Base-by-base conservation (phyloP, 1,140 invertebrate species). In the Drosophila nigrodunni region DNA sequence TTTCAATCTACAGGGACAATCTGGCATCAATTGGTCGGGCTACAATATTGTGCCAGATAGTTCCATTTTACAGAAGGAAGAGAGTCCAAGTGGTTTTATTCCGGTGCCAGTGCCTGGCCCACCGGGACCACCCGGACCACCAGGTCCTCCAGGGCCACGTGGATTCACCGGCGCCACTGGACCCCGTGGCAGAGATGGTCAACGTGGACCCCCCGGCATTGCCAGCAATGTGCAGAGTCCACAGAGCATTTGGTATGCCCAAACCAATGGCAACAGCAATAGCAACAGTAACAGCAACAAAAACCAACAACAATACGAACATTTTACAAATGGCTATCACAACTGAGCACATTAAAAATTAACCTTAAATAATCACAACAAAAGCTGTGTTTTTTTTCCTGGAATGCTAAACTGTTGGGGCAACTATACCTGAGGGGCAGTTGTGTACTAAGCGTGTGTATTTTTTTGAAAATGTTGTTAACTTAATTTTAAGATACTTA, bases 1-100 rank as follows among this genome's bases (percentile, higher is more conserved):
- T 4, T 89, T 89, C 35, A 89, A 89, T 69, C 35, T 85, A 2
- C 85, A 89, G 18, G 78, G 85, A 1, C 86, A 89, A 43, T 47
- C 73, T 2, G 73, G 66, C 0, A 7, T 91, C 4, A 77, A 73
- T 8, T 83, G 75, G 47, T 61, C 73, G 0, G 35, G 67, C 1
- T 39, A 65, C 8, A 71, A 64, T 15, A 11, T 57, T 39, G 30
- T 85, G 34, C 60, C 57, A 9, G 39, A 13, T 7, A 55, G 72
- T 0, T 7, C 44, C 1, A 58, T 62, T 1, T 21, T 64, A 0
- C 81, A 85, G 13, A 89, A 89, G 41, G 85, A 89, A 44, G 85
- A 88, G 2, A 9, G 60, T 0, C 50, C 58, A 7, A 13, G 65
- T 3, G 44, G 62, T 1, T 90, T 80, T 34, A 77, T 90, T 25